Evolutionary conservation across 2,113 vertebrate species (phyloP), one percentile per base, ranked within the genome.

Genomic region (Narcine bancroftii): DNA sequence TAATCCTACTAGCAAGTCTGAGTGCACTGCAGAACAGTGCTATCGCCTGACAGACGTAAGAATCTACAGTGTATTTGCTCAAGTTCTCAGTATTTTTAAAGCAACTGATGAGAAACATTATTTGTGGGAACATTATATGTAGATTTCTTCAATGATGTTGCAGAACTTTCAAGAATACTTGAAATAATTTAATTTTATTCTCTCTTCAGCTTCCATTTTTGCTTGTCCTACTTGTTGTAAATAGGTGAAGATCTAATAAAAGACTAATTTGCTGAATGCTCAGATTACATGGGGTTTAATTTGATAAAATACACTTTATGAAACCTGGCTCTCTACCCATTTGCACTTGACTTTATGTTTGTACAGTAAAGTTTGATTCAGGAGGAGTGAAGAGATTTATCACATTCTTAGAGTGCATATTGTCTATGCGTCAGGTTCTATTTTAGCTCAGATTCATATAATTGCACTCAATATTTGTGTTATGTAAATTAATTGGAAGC

Each of bases 21-120:
- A 99, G 95, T 99, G 99, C 95, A 99, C 98, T 0, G 99, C 98
- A 0, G 98, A 99, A 95, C 97, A 98, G 94, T 99, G 99, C 95
- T 99, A 99, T 95, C 95, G 1, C 89, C 95, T 98, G 94, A 99
- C 98, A 0, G 95, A 99, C 96, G 98, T 98, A 95, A 93, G 93
- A 47, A 11, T 0, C 66, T 42, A 76, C 77, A 60, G 19, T 21
- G 3, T 89, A 66, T 42, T 91, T 47, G 42, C 21, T 91, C 42
- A 87, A 36, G 53, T 36, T 39, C 21, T 66, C n/a, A 42, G 45
- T 69, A 42, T 1, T 69, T 87, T 91, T 26, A 87, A 56, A 33
- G 85, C 26, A 42, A 26, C 65, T n/a, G 56, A 65, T 81, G 60
- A 65, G 53, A 65, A 65, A 63, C 21, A 42, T 89, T 89, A 63